Conservation (phyloP, 2,888 invertebrate genomes). For the Cephus sareptanus region DNA sequence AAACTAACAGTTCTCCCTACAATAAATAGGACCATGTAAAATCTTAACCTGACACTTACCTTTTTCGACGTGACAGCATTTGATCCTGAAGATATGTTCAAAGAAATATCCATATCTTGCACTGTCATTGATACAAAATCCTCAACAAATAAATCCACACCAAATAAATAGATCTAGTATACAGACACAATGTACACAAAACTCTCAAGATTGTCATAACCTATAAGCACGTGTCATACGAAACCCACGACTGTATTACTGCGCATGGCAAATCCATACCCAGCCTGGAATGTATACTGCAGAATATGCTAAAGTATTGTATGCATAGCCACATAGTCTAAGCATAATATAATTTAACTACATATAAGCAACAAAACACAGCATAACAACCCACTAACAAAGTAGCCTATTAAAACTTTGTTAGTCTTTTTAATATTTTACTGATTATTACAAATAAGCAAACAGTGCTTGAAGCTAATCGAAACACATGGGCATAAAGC, state of each 20-base stretch:
- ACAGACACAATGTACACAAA: background rate
- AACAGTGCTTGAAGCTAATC: background rate
- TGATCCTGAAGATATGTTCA: constrained; percentile 50
- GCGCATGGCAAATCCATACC: constrained; percentile 26
- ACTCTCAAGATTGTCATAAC: constrained; percentile 16
- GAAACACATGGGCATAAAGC: background rate
- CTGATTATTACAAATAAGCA: background rate
- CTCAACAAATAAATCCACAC: background rate
- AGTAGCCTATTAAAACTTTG: background rate
- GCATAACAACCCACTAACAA: background rate
- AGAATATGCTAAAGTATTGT: background rate
- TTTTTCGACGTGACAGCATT: constrained; percentile 24
- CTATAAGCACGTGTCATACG: constrained; percentile 25
- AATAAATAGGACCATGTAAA: background rate
- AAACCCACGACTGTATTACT: background rate
- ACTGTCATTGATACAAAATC: constrained; percentile 40
- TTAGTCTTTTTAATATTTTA: background rate
- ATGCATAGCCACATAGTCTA: background rate
- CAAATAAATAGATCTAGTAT: background rate
- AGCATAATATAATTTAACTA: background rate
- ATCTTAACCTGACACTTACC: constrained; percentile 49
- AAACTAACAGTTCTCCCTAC: constrained; percentile 8
- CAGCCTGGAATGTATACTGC: background rate
- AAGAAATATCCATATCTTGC: constrained; percentile 54
- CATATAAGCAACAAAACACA: background rate